Evolutionary conservation across 2,797 vertebrate species (phyloP).

Genomic region (Neostethus bicornis): DNA sequence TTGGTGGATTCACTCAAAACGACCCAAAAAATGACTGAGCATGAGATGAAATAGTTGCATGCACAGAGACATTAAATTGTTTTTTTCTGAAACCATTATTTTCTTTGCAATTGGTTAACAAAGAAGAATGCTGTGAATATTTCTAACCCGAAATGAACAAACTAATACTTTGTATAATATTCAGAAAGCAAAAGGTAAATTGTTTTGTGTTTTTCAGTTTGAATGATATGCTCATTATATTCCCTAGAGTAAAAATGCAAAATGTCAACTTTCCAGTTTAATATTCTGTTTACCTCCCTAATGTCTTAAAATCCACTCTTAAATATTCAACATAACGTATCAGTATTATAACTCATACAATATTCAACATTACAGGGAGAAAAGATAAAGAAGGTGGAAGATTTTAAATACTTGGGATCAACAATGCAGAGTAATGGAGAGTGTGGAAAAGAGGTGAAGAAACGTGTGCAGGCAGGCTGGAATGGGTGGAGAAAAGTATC

Average conservation of each 20-base stretch:
- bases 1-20: constrained; percentile 6
- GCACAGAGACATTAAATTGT: neutral
- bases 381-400: no score
- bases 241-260: neutral
- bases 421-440: no score
- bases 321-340: constrained; percentile 44
- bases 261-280: neutral
- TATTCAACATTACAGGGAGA: no score
- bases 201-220: constrained; percentile 2
- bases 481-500: no score
- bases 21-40: neutral
- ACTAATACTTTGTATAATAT: neutral
- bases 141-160: neutral
- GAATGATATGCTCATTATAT: neutral
- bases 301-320: constrained; percentile 11
- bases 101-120: neutral
- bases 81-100: neutral
- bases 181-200: neutral
- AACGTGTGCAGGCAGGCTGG: no score
- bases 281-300: neutral
- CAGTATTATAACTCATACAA: no score
- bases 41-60: neutral
- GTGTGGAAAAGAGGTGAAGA: no score
- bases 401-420: no score
- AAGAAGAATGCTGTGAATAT: neutral